Evolutionary conservation across 1,140 invertebrate species (phyloP).

Genomic region (Dendroctonus ponderosae): DNA sequence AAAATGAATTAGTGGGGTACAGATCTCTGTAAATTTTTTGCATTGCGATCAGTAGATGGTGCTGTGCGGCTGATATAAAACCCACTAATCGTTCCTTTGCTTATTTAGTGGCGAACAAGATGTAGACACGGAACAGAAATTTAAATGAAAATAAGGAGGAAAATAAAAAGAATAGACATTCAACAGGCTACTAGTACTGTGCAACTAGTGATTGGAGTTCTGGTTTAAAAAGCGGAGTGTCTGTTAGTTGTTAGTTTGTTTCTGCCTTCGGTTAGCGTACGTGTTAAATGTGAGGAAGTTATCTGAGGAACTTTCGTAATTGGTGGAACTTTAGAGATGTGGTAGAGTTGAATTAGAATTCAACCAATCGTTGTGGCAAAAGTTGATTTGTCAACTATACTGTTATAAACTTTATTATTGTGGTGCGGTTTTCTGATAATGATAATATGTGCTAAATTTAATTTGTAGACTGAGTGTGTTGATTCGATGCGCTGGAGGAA

Average conservation of each 20-base stretch:
- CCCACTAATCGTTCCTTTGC: neutral
- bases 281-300: neutral
- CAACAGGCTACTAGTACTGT: slow-evolving; percentile 11
- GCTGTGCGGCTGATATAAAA: neutral
- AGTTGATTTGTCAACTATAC: slow-evolving; percentile 1
- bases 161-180: slow-evolving; percentile 11
- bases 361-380: slow-evolving; percentile 1
- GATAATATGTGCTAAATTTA: slow-evolving; percentile 23
- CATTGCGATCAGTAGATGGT: too few species aligned
- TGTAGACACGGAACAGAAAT: slow-evolving; percentile 10
- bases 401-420: slow-evolving; percentile 15
- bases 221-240: slow-evolving; percentile 16
- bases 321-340: too few species aligned
- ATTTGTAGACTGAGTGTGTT: slow-evolving; percentile 14
- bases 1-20: too few species aligned
- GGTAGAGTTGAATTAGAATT: neutral
- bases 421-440: slow-evolving; percentile 11
- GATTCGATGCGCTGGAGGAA: neutral
- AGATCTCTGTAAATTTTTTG: too few species aligned
- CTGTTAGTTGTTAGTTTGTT: slow-evolving; percentile 5
- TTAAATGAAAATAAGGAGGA: slow-evolving; percentile 15
- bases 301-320: too few species aligned
- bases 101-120: slow-evolving; percentile 15
- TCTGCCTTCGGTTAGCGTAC: slow-evolving; percentile 7
- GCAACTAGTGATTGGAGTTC: slow-evolving; percentile 14